These are phyloP conservation scores for Catamblyrhynchus diadema DNA, from an alignment of 2,797 vertebrate species.

Conservation along the genomic window DNA sequence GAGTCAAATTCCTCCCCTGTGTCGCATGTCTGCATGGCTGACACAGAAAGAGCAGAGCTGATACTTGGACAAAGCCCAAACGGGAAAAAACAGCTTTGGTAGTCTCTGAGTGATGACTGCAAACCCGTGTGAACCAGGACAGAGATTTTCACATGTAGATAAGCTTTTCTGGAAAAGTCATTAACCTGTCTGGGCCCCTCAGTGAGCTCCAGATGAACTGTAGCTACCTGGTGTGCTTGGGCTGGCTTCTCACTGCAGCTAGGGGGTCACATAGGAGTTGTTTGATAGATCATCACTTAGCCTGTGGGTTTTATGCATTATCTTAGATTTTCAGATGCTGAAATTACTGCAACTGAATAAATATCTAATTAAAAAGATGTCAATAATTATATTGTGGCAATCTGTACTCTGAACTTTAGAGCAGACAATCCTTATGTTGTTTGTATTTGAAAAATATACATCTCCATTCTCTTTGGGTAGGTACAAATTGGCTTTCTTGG, in stretches of 20 bases:
- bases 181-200: not conserved
- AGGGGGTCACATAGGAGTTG: not conserved
- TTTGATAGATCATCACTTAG: not conserved
- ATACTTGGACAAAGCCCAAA: conserved; percentile 40
- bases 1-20: not conserved
- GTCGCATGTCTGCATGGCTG: not conserved
- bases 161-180: conserved; percentile 38
- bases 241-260: not conserved
- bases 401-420: not conserved
- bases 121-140: conserved; percentile 26
- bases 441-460: not conserved
- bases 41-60: not conserved
- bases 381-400: not conserved
- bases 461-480: not conserved
- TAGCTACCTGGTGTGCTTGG: not conserved
- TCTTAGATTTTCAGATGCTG: not conserved
- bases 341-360: not conserved
- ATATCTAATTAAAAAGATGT: not conserved
- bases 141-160: conserved; percentile 58
- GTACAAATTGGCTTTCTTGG: not conserved
- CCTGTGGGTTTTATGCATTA: not conserved
- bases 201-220: accelerated
- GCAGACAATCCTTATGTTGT: not conserved
- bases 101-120: not conserved
- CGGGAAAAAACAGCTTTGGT: conserved; percentile 33